A percentile compares a stretch with the other conserved stretches of the same genome.
phyloP scores from a whole-genome alignment of 2,113 vertebrate genomes.

The Oryctolagus cuniculus region mOryCun1.1 NC_091436.1:65785001-65785500 shows the following conservation, averaged over 20 bases:
- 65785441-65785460: conserved; percentile 58
- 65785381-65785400: neutral
- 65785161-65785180: neutral
- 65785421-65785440: neutral
- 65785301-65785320: neutral
- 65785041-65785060: neutral
- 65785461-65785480: conserved; percentile 61
- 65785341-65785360: neutral
- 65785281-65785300: neutral
- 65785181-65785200: neutral
- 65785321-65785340: neutral
- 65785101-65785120: neutral
- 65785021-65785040: neutral
- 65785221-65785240: conserved; percentile 27
- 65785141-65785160: neutral
- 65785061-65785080: neutral
- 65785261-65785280: conserved; percentile 47
- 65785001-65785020: neutral
- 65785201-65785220: conserved; percentile 40
- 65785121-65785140: neutral
- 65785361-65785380: neutral
- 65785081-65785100: conserved; percentile 13
- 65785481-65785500: conserved; percentile 81
- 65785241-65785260: conserved; percentile 54
- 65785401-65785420: neutral